phyloP scores from a whole-genome alignment of 2,113 vertebrate species.

The Pteropus alecto region DNA sequence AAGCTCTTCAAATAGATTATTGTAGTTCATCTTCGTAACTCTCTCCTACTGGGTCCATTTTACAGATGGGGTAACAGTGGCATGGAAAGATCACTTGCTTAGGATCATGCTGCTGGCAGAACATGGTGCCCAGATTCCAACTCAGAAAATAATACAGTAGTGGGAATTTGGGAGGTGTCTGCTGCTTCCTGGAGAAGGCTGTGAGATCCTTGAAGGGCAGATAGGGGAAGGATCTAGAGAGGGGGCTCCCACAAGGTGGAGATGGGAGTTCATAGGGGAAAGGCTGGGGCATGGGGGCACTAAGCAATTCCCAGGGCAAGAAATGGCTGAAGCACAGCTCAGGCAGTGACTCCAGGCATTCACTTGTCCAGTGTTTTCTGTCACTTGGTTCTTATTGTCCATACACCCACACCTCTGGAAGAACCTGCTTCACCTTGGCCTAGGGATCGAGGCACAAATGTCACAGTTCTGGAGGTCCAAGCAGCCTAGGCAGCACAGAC shows the following conservation, averaged over 20 bases:
- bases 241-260: not conserved
- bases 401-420: not conserved
- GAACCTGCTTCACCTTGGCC: not conserved
- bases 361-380: not conserved
- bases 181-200: not conserved
- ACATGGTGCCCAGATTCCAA: not conserved
- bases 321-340: not conserved
- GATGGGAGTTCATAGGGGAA: not conserved
- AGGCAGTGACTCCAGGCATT: not conserved
- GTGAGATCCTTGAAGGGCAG: not conserved
- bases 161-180: not conserved
- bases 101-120: not conserved
- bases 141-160: not conserved
- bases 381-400: not conserved
- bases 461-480: not conserved
- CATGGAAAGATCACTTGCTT: not conserved
- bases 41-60: not conserved
- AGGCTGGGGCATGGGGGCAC: not conserved
- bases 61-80: not conserved
- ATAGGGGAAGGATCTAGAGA: not conserved
- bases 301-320: not conserved
- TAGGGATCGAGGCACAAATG: not conserved
- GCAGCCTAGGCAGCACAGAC: not conserved
- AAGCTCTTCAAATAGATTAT: not conserved
- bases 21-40: not conserved